Evolutionary conservation across 1,140 invertebrate species (phyloP), one percentile per base, ranked within the genome.

Genomic region (Drosophila prosaltans): DNA sequence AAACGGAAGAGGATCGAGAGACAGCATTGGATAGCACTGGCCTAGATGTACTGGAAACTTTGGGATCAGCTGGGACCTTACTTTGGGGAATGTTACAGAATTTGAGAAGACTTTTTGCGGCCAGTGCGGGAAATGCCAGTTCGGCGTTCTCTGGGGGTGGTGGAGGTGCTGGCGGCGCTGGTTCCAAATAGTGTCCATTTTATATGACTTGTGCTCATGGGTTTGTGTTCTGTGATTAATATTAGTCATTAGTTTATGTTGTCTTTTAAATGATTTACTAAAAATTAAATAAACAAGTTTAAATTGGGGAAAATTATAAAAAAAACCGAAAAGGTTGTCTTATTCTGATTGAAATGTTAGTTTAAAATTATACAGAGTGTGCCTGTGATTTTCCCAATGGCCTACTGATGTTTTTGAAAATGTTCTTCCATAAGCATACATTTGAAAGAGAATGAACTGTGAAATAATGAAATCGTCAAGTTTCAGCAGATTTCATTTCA

Each of bases 1-100:
- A 91, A 28, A 91, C 90, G 32, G 90, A 91, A 43, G 90, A 90
- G 68, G 90, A 91, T 61, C 81, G 90, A 0, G 90, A 91, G 36
- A 74, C 72, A 28, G 90, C 80, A 21, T 86, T 91, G 26, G 90
- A 91, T 11, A 90, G 90, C 30, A 91, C 81, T 0, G 82, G 83
- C 0, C 86, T 91, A 9, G 73, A 91, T 70, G 39, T 91, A 1
- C 74, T 92, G 1, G 84, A 91, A 58, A 78, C 85, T 2, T 41
- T 91, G 26, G 88, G 91, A 4, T 69, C 74, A 6, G 78, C 85
- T 4, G 74, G 78, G 30, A 74, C 81, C 0, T 63, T 86, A 1
- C 60, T 90, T 7, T 78, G 75, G 69, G 65, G 72, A 30, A 81
- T 91, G 26, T 39, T 92, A 26, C 78, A 76, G 30, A 86, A 91